These are phyloP conservation scores for Cyrtodaria siliqua DNA, from an alignment of 2,888 invertebrate genomes.

Conservation along the genomic window DNA sequence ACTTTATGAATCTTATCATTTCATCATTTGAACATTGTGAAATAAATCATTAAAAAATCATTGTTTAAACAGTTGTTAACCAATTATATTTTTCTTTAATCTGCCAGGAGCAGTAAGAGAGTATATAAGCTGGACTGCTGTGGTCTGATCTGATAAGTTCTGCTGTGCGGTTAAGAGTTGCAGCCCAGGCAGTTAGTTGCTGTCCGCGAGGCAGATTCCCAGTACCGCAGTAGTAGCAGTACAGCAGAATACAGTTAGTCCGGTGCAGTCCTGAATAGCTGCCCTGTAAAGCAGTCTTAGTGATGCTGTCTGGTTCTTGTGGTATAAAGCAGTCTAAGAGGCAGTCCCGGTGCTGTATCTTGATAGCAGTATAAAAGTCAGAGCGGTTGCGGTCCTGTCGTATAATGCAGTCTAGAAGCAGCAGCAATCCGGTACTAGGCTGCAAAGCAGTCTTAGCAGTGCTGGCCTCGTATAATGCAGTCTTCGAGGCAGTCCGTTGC, in stretches of 20 bases:
- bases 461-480: no score
- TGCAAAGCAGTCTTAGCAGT: no score
- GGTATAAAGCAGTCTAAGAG: not conserved
- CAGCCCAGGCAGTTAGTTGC: conserved; percentile 8
- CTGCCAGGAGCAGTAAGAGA: conserved; percentile 63
- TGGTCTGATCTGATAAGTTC: conserved; percentile 28
- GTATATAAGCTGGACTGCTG: conserved; percentile 40
- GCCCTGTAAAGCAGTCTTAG: conserved; percentile 16
- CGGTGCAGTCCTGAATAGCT: conserved; percentile 44
- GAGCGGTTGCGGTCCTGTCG: not conserved
- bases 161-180: conserved; percentile 41
- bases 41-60: no score
- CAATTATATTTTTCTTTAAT: conserved; percentile 56
- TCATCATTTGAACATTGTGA: no score
- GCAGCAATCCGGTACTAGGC: not conserved
- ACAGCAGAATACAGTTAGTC: conserved; percentile 48
- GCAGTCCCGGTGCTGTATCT: not conserved
- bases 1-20: no score
- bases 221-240: conserved; percentile 31
- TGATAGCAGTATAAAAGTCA: not conserved
- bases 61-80: conserved; percentile 11
- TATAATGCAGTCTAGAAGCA: not conserved
- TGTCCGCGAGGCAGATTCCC: conserved; percentile 19
- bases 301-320: not conserved
- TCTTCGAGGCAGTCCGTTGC: no score